Base-by-base conservation (phyloP, 2,888 invertebrate genomes). In the Ctena decussata region DNA sequence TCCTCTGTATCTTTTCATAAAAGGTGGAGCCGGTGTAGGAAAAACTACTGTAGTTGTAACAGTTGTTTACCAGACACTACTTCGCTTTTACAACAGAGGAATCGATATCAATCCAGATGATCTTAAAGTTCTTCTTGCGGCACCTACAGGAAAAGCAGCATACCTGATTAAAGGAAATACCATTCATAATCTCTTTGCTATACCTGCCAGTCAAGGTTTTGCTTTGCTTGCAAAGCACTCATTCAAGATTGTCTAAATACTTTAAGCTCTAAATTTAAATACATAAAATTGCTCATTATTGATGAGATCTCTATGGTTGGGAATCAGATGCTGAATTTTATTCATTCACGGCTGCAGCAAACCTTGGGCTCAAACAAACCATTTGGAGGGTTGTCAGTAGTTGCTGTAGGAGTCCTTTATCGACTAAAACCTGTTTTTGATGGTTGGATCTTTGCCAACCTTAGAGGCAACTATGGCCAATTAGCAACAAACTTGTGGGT, bases 141-240 rank as follows among this genome's bases (percentile, higher is more conserved):
- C 89, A 21, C 86, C 89, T 60, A 89, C 89, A 37, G 89, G 89
- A 21, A 89, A 79, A 76, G 86, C 89, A 39, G 89, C 89, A 1
- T 79, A 72, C 37, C 11, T 69, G 6, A 83, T 89, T 18, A 76
- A 76, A 57, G 89, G 86, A 6, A 72, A 37, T 11, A 86, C 86
- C 11, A 32, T 86, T 15, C 89, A 86, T 39, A 73, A 71, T 27
- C 15, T 60, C n/a, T 76, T 89, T 21, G 27, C 65, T 5, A 84
- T 89, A 39, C 88, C 85, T 32, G 84, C 82, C 18, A 84, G 70
- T 37, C 86, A 89, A 77, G 75, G 82, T 1, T 80, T 84, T 37
- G 41, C 41, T 41, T 11, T 41, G 24, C 46, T 15, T 77, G 82
- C 65, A 84, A 81, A 70, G 77, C 78, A 8, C 41, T 87, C 15